Percentiles rank a stretch among this genome's conserved stretches.
These are phyloP conservation scores for Temnothorax longispinosus DNA, from an alignment of 1,140 invertebrate species.

Conservation along the genomic window DNA sequence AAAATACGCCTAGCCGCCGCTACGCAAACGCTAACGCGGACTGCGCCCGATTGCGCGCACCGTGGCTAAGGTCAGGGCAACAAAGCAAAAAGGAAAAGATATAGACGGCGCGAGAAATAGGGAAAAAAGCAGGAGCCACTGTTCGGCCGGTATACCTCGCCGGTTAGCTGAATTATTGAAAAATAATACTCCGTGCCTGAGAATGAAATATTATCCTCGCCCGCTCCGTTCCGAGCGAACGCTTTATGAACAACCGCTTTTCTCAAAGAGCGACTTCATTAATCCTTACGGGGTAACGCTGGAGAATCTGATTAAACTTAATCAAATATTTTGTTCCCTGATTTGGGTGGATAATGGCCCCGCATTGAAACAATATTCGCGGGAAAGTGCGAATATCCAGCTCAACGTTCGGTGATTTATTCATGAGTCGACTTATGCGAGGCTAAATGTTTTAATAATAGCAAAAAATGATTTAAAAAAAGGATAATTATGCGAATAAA, in stretches of 20 bases:
- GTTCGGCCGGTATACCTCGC: slow-evolving; percentile 77
- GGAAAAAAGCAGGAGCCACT: slow-evolving; percentile 71
- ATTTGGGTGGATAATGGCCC: neutral
- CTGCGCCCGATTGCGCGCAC: slow-evolving; percentile 10
- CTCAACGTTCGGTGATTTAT: neutral
- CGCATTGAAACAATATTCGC: neutral
- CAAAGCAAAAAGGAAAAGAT: slow-evolving; percentile 58
- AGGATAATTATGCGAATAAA: neutral
- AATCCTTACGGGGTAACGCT: neutral
- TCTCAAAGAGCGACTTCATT: slow-evolving; percentile 29
- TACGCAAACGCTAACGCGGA: neutral
- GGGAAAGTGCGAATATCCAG: neutral
- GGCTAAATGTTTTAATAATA: neutral
- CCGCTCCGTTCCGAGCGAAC: slow-evolving; percentile 48
- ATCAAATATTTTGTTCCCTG: slow-evolving; percentile 8
- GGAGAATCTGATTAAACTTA: slow-evolving; percentile 7
- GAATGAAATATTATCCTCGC: slow-evolving; percentile 83
- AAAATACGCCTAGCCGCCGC: slow-evolving; percentile 3
- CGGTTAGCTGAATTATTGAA: slow-evolving; percentile 80
- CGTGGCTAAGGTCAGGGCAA: slow-evolving; percentile 45
- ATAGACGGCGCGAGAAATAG: slow-evolving; percentile 68
- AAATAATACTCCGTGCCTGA: slow-evolving; percentile 81
- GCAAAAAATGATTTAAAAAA: too few species aligned
- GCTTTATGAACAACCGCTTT: slow-evolving; percentile 28
- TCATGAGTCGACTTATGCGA: neutral